Evolutionary conservation across 2,113 vertebrate genomes (phyloP).

Genomic region (Amazona vittata): DNA sequence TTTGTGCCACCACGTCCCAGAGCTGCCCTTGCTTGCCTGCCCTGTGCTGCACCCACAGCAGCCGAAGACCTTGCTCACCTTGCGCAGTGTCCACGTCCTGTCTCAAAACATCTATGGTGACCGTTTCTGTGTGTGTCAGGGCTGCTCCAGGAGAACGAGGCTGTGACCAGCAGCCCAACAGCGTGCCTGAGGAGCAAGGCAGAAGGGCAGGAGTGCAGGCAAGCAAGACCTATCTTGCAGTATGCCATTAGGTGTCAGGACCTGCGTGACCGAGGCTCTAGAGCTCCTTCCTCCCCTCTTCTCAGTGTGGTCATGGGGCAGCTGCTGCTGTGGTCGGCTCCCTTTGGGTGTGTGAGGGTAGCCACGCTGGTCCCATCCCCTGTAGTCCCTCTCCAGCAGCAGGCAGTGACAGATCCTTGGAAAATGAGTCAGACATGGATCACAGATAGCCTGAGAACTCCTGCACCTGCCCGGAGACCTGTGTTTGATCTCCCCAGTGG

Average conservation of each 20-base stretch:
- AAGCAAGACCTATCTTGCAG: background rate
- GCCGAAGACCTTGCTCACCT: background rate
- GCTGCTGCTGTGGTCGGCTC: background rate
- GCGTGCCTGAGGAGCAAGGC: background rate
- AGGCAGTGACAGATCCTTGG: background rate
- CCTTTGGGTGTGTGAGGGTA: too few species aligned
- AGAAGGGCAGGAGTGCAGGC: background rate
- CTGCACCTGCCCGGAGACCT: background rate
- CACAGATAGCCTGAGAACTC: background rate
- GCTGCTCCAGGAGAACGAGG: background rate
- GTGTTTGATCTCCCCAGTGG: accelerated
- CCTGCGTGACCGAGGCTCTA: accelerated
- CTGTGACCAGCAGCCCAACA: background rate
- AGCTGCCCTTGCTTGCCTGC: background rate
- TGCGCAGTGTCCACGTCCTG: accelerated
- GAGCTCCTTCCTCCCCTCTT: background rate
- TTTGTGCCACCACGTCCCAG: accelerated
- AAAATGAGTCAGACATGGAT: too few species aligned
- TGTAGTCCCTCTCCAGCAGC: background rate
- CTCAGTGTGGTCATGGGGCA: accelerated
- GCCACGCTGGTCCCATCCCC: background rate
- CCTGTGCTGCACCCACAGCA: background rate
- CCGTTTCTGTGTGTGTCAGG: background rate
- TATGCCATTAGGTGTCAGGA: accelerated
- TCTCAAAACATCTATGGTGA: background rate